Evolutionary conservation across 2,888 invertebrate genomes (phyloP).

Genomic region (Anoplius nigerrimus): DNA sequence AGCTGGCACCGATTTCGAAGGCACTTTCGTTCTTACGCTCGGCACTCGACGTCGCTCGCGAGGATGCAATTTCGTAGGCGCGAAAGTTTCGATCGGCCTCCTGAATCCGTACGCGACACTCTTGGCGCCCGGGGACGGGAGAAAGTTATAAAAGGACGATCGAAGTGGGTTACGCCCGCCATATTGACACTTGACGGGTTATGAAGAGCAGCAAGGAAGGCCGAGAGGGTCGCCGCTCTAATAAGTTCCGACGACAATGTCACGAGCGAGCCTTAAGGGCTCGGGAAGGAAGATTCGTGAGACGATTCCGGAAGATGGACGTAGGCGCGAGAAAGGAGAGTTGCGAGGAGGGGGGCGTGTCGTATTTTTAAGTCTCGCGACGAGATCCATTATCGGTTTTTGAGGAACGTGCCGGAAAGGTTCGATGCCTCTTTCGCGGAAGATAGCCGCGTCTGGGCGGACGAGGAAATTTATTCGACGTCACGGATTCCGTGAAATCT

Average conservation of each 20-base stretch:
- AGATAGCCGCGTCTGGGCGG: conserved; percentile 35
- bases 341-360: too few relatives aligned
- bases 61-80: neutral
- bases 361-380: too few relatives aligned
- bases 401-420: too few relatives aligned
- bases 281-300: too few relatives aligned
- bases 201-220: conserved; percentile 37
- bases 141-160: conserved; percentile 39
- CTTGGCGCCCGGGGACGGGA: neutral
- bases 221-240: conserved; percentile 21
- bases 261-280: neutral
- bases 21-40: neutral
- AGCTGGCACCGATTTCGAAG: too few relatives aligned
- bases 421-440: too few relatives aligned
- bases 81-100: conserved; percentile 18
- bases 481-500: conserved; percentile 52
- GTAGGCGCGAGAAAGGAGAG: too few relatives aligned
- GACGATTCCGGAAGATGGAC: neutral
- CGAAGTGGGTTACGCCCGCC: conserved; percentile 34
- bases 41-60: neutral
- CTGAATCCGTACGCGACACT: too few relatives aligned
- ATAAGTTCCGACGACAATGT: conserved; percentile 48
- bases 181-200: conserved; percentile 44
- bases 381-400: too few relatives aligned
- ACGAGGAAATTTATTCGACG: conserved; percentile 63